These are phyloP conservation scores for Lottia gigantea DNA, from an alignment of 2,888 invertebrate species.

Conservation along the genomic window DNA sequence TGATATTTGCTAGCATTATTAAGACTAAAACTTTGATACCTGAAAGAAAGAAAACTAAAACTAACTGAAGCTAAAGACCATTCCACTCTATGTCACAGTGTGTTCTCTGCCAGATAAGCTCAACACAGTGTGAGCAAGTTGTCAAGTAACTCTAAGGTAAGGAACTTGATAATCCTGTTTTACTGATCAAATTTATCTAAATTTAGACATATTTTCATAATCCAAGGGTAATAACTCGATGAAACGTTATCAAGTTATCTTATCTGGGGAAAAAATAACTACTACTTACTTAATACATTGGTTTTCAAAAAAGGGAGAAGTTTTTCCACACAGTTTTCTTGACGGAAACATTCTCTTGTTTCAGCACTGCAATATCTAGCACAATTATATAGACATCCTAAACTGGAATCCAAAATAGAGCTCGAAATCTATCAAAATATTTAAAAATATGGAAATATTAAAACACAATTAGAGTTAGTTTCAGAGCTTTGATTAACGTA, in stretches of 20 bases:
- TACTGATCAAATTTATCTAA: no score
- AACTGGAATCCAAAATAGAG: constrained; percentile 22
- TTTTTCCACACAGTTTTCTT: constrained; percentile 20
- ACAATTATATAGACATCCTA: constrained; percentile 32
- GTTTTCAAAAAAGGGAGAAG: constrained; percentile 30
- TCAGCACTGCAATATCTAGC: constrained; percentile 16
- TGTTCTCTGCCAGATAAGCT: no score
- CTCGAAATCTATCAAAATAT: constrained; percentile 15
- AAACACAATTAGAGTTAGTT: no score
- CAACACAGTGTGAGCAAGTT: no score
- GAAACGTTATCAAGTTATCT: no score
- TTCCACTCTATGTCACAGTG: no score
- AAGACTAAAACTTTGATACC: constrained; percentile 49
- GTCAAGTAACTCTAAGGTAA: no score
- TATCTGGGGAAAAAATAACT: background rate
- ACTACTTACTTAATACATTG: constrained; percentile 18
- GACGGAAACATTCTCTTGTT: constrained; percentile 21
- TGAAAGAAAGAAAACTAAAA: constrained; percentile 26
- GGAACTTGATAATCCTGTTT: no score
- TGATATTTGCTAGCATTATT: constrained; percentile 47
- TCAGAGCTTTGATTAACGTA: no score
- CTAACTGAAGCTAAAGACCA: constrained; percentile 3
- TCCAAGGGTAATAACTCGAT: no score
- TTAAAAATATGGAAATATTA: background rate
- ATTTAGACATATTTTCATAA: no score